A percentile compares a stretch with the other conserved stretches of the same genome.
phyloP scores from a whole-genome alignment of 2,113 vertebrate species.

The Pelecanus crispus region DNA sequence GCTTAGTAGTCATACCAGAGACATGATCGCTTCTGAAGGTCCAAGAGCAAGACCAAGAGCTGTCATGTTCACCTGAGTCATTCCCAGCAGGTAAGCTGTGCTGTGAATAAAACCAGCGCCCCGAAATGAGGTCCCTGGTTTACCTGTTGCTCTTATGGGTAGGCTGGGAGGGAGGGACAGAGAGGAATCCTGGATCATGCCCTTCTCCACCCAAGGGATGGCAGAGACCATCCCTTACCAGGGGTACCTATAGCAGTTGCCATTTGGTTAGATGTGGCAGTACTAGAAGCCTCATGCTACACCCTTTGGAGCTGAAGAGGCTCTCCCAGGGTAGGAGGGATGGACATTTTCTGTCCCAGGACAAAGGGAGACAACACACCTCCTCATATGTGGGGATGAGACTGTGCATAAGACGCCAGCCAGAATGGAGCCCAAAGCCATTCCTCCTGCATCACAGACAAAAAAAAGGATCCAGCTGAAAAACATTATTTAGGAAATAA shows the following conservation, averaged over 20 bases:
- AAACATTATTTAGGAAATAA: not conserved
- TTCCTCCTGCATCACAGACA: not conserved
- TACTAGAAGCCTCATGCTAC: not conserved
- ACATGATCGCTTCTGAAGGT: not conserved
- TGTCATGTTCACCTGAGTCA: fast-evolving
- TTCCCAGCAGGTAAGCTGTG: not conserved
- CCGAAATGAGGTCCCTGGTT: not conserved
- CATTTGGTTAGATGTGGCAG: not conserved
- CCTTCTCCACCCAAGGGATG: not conserved
- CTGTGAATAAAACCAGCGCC: not conserved
- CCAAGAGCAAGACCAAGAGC: not conserved
- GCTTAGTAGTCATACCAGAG: not conserved
- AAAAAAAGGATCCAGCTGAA: not conserved
- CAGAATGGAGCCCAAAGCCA: not conserved
- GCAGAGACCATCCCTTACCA: not conserved
- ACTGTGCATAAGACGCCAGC: not conserved
- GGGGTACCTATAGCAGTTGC: not conserved
- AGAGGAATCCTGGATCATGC: not conserved
- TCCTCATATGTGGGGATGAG: not conserved
- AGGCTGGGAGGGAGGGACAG: not conserved
- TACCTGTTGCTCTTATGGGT: not conserved
- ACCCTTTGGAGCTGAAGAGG: not conserved
- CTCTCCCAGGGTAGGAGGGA: not conserved
- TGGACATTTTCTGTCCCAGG: not conserved
- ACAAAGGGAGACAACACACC: not conserved